A percentile compares a stretch with the other conserved stretches of the same genome.
Evolutionary conservation across 2,888 invertebrate species (phyloP).

Genomic region (Agrochola macilenta): DNA sequence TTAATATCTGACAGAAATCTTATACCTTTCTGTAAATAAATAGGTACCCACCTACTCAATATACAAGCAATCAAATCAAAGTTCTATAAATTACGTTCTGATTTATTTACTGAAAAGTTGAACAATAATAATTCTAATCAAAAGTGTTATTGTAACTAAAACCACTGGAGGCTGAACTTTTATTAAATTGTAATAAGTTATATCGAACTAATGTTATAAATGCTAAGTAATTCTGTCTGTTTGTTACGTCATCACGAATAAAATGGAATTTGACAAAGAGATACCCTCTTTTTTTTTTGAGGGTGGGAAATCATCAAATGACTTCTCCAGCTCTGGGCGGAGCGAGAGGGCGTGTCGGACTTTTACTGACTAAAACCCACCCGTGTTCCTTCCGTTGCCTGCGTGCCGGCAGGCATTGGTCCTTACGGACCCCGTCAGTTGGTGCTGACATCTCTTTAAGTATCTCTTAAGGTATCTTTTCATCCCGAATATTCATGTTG

Average conservation of each 20-base stretch:
- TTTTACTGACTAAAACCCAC: no score
- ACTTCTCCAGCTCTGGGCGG: no score
- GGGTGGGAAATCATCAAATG: no score
- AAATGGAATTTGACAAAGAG: background rate
- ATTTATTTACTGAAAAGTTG: conserved; percentile 25
- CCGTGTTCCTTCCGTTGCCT: no score
- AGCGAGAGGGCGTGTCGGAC: no score
- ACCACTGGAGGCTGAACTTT: background rate
- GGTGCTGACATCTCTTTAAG: no score
- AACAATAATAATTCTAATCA: conserved; percentile 23
- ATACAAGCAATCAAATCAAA: conserved; percentile 34
- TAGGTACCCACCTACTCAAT: background rate
- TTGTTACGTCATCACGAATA: background rate
- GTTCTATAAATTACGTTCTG: conserved; percentile 14
- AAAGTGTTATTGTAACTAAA: background rate
- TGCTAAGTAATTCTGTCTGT: background rate
- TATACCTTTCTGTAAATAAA: conserved; percentile 11
- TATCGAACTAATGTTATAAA: background rate
- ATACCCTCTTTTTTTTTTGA: no score
- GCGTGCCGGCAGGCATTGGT: no score
- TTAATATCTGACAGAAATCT: conserved; percentile 30
- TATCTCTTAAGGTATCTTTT: background rate
- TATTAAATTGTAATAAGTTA: background rate
- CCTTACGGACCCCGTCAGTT: no score
- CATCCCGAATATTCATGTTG: background rate